Conservation (phyloP, 2,888 invertebrate species). For the Temnothorax rugatulus region DNA sequence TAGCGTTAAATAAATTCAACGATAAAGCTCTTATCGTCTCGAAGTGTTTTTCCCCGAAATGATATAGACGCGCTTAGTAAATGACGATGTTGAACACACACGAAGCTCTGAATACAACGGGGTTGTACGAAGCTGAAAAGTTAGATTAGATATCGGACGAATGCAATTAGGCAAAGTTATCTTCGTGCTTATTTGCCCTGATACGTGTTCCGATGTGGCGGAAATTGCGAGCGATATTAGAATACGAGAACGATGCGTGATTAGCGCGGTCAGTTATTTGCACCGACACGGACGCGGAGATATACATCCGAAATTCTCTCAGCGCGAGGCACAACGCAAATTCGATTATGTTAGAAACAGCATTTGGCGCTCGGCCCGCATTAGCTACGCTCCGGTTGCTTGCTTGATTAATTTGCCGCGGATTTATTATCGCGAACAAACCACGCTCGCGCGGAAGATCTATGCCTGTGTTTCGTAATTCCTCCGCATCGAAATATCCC, state of each 20-base stretch:
- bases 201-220: conserved; percentile 4
- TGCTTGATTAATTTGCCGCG: conserved; percentile 71
- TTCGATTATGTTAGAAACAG: conserved; percentile 80
- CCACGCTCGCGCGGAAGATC: conserved; percentile 63
- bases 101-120: no score
- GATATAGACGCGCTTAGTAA: neutral
- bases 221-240: conserved; percentile 52
- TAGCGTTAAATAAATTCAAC: conserved; percentile 12
- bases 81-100: neutral
- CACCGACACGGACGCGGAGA: conserved; percentile 55
- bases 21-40: neutral
- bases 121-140: neutral
- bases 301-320: conserved; percentile 21
- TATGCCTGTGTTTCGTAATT: conserved; percentile 46
- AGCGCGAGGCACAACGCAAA: conserved; percentile 71
- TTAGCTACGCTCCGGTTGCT: conserved; percentile 70
- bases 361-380: conserved; percentile 72
- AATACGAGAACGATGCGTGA: conserved; percentile 63
- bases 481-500: neutral
- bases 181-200: neutral
- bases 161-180: neutral
- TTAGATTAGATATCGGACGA: neutral
- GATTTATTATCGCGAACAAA: conserved; percentile 59
- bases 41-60: neutral
- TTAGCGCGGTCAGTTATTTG: conserved; percentile 61